Evolutionary conservation across 2,888 invertebrate genomes (phyloP), one percentile per base, ranked within the genome.

Genomic region (Protophormia terraenovae): DNA sequence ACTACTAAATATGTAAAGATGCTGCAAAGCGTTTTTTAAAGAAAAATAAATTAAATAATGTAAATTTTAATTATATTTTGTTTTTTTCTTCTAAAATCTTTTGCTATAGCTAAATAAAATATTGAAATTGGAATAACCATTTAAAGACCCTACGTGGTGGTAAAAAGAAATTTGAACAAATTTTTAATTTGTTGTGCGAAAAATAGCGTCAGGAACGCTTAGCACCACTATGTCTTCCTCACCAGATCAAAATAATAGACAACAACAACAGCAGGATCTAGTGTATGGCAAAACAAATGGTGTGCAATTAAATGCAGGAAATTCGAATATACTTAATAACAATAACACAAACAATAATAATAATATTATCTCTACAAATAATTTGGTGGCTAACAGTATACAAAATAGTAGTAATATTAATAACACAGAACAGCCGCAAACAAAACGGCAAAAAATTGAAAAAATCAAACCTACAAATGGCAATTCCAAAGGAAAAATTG

Each of bases 361-460:
- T 10, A 80, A 64, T 60, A 60, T 50, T 53, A 78, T 50, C 19
- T 6, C 19, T 4, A 64, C 45, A 1, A 77, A 8, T n/a, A 67
- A 53, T 82, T 35, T 62, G 22, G 41, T 38, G 16, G n/a, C 53
- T 4, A 75, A 32, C n/a, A 72, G 22, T 55, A 0, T 60, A 41
- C 86, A 88, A 86, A 88, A 96, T 96, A 96, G 95, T 95, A 83
- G 67, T 24, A 88, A 96, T 96, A 96, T 95, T 95, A 81, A 71
- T 22, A 71, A 87, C 90, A 95, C 95, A 88, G 96, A 96, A 93
- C 97, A 97, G 93, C 97, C 97, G 88, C 95, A 96, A 89, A 97
- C 96, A 92, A 97, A 97, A 94, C 96, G 97, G 91, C 95, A 96
- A 91, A 95, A 96, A 90, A 95, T 96, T 88, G 95, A 95, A 82